Base-by-base conservation (phyloP, 2,797 vertebrate genomes). In the Tiaroga cobitis region DNA sequence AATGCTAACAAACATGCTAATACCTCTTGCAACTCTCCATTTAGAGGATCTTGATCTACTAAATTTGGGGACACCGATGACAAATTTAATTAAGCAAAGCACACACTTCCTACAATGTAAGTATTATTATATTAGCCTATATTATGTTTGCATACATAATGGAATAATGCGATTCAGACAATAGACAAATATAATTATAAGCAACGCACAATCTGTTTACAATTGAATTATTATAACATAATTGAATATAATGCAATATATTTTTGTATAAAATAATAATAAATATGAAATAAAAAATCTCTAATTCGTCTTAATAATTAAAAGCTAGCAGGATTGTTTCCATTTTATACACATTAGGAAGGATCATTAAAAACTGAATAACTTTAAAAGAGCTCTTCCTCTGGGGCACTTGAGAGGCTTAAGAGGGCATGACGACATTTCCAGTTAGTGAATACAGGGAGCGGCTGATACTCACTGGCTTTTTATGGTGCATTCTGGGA, bases 361-460 rank as follows among this genome's bases (percentile, higher is more conserved):
- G 26, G 19, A 80, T 67, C 18, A 80, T 49, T 80, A 24, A 67
- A 67, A 67, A 67, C 19, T 4, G 19, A 80, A 49, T 32, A 67
- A 43, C 6, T 21, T 80, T 67, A 46, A 80, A 80, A 49, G 19
- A 80, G 79, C 63, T n/a, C 1, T 13, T 69, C 80, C 80, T 82
- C 80, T 59, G 46, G 41, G 61, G 43, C 41, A 68, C 43, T 70
- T 56, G 21, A 70, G 46, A 68, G 29, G 51, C 46, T 80, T 68
- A n/a, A 69, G 79, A 80, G 80, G 37, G 51, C 34, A 82, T 72
- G 68, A 72, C 80, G 51, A 56, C 49, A 72, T 82, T 80, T 69
- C 63, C 79, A 69, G 43, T 80, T 68, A 54, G 43, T 78, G 56
- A 63, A 78, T 43, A 39, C 46, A 39, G 63, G 63, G 21, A 51